Percentiles rank a stretch among this genome's conserved stretches.
Evolutionary conservation across 2,113 vertebrate species (phyloP).

Genomic region (Emydura subglobosa): DNA sequence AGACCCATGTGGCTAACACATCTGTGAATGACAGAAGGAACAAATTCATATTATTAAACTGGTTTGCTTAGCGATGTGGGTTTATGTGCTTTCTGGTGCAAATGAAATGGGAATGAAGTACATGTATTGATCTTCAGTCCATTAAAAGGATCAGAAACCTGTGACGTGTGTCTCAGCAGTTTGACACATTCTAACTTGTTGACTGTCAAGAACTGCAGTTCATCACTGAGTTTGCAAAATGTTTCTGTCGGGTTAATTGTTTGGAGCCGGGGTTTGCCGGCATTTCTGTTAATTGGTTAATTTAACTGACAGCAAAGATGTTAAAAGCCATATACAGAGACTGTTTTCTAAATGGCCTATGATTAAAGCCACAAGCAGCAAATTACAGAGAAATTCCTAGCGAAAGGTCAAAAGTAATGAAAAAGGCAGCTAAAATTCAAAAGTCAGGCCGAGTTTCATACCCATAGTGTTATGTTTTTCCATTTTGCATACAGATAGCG

Average conservation of each 20-base stretch:
- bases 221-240: neutral
- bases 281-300: too few relatives aligned
- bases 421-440: neutral
- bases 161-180: fast-evolving
- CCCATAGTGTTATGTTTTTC: neutral
- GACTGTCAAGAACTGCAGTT: neutral
- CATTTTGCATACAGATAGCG: fast-evolving
- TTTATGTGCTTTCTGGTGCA: neutral
- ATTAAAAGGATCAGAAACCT: neutral
- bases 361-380: neutral
- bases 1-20: fast-evolving
- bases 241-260: neutral
- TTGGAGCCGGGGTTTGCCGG: neutral
- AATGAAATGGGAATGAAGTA: neutral
- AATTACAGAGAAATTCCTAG: neutral
- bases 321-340: neutral
- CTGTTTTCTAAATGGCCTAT: neutral
- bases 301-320: neutral
- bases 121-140: neutral
- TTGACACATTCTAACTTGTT: neutral
- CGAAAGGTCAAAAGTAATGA: neutral
- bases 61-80: fast-evolving
- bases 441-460: neutral
- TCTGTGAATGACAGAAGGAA: neutral
- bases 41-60: neutral